phyloP scores from a whole-genome alignment of 2,113 vertebrate species.

The Lepus europaeus region DNA sequence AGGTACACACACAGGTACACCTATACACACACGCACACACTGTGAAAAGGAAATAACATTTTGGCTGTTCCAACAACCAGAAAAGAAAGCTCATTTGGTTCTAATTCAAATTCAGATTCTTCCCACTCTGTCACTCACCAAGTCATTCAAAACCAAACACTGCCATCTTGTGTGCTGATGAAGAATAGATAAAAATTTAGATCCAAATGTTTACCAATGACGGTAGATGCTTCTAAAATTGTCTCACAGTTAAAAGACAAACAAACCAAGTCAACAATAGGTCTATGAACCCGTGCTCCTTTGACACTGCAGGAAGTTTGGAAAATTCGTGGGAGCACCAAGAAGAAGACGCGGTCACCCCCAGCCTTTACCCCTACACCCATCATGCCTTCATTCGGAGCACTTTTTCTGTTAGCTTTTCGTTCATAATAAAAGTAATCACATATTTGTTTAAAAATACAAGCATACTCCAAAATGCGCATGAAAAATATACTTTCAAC shows the following conservation, averaged over 20 bases:
- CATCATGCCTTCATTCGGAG: background rate
- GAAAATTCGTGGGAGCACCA: background rate
- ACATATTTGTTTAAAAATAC: background rate
- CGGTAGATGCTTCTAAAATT: background rate
- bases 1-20: too few relatives aligned
- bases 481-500: too few relatives aligned
- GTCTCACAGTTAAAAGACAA: background rate
- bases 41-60: background rate
- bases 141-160: conserved; percentile 35
- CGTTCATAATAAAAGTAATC: background rate
- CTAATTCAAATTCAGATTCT: conserved; percentile 50
- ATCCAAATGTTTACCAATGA: background rate
- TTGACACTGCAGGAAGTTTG: background rate
- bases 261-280: background rate
- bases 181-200: conserved; percentile 20
- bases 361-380: background rate
- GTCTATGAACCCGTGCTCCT: background rate
- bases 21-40: background rate
- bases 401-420: background rate
- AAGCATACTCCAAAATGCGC: too few relatives aligned
- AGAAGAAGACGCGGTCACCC: background rate
- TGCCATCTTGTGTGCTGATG: conserved; percentile 68
- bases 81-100: background rate
- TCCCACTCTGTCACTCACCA: background rate
- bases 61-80: background rate